These are phyloP conservation scores for Frieseomelitta varia DNA, from an alignment of 1,140 invertebrate genomes.

Conservation along the genomic window DNA sequence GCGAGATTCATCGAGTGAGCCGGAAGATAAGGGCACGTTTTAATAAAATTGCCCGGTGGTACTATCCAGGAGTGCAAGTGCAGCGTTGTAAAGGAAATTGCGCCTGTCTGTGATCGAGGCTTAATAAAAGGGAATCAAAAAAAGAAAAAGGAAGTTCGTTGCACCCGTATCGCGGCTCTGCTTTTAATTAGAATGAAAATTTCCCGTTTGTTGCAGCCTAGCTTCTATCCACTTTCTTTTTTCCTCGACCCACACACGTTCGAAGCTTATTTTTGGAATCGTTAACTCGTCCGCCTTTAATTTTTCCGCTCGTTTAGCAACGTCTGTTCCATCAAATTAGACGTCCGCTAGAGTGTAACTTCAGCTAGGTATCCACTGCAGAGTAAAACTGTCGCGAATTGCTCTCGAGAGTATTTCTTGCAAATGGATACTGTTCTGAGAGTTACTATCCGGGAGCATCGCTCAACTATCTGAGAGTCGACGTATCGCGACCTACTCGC, in stretches of 20 bases:
- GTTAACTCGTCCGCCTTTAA: background rate
- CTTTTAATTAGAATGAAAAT: background rate
- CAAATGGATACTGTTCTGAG: too few relatives aligned
- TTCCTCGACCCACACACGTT: background rate
- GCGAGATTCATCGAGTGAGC: background rate
- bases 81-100: background rate
- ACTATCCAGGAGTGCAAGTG: background rate
- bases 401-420: too few relatives aligned
- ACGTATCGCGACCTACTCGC: too few relatives aligned
- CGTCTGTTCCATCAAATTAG: background rate
- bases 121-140: background rate
- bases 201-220: too few relatives aligned
- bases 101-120: background rate
- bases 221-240: background rate
- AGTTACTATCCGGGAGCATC: too few relatives aligned
- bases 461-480: too few relatives aligned
- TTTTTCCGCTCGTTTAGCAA: background rate
- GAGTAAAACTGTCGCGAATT: too few relatives aligned
- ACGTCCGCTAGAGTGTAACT: background rate
- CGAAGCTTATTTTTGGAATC: background rate
- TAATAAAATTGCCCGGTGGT: slow-evolving; percentile 34
- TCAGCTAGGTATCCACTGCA: too few relatives aligned
- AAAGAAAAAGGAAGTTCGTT: background rate
- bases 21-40: slow-evolving; percentile 30
- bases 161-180: background rate